phyloP scores from a whole-genome alignment of 2,797 vertebrate species.

The Intellagama lesueurii region DNA sequence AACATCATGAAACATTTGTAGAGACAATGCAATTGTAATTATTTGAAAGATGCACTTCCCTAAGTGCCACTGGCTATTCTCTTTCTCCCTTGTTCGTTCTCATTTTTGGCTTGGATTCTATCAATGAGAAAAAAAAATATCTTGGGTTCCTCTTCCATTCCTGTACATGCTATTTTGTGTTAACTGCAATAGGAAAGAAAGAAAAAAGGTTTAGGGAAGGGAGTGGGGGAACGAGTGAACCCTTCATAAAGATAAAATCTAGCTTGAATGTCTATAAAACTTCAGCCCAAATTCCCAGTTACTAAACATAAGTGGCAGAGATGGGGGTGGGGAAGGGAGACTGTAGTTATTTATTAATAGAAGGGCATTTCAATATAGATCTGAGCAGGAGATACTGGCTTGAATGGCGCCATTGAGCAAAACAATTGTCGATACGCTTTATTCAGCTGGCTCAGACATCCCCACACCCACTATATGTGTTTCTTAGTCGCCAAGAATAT shows the following conservation, averaged over 20 bases:
- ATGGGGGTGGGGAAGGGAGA: slow-evolving; percentile 64
- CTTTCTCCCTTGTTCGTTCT: neutral
- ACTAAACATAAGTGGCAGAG: slow-evolving; percentile 62
- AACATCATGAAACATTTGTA: neutral
- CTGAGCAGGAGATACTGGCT: slow-evolving; percentile 55
- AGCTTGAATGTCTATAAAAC: slow-evolving; percentile 76
- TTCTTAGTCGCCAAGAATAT: neutral
- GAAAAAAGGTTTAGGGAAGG: slow-evolving; percentile 51
- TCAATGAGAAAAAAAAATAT: slow-evolving; percentile 10
- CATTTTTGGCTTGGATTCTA: neutral
- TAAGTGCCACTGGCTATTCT: slow-evolving; percentile 11
- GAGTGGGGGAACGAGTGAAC: slow-evolving; percentile 43
- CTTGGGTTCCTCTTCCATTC: neutral
- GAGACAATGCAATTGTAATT: neutral
- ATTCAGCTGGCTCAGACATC: slow-evolving; percentile 47
- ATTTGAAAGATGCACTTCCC: neutral
- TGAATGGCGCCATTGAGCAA: slow-evolving; percentile 70
- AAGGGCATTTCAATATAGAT: slow-evolving; percentile 75
- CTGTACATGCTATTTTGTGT: slow-evolving; percentile 1
- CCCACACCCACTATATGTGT: slow-evolving; percentile 4
- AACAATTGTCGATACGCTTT: slow-evolving; percentile 63
- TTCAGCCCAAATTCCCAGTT: slow-evolving; percentile 74
- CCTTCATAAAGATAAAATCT: slow-evolving; percentile 76
- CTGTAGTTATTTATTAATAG: slow-evolving; percentile 78
- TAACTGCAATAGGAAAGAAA: slow-evolving; percentile 25